Percentiles rank a stretch among this genome's conserved stretches.
Conservation (phyloP, 2,797 vertebrate genomes). For the Sebastes wilsoni region DNA sequence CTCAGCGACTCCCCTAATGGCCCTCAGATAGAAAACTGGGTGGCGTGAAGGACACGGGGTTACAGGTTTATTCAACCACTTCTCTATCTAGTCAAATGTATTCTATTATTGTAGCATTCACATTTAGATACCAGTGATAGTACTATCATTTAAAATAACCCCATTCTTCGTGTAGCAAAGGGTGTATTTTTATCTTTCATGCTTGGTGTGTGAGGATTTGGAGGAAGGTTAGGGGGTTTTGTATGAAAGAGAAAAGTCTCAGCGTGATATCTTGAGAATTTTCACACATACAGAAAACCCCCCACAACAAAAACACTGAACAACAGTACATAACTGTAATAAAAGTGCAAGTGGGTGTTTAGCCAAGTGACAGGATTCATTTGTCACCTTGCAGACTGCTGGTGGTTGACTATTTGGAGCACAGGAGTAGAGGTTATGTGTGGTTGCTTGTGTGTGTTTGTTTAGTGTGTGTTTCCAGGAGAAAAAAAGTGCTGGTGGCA, state of each 20-base stretch:
- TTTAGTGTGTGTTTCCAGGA: constrained; percentile 12
- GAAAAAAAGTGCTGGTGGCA: constrained; percentile 26
- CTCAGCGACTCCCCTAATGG: constrained; percentile 71
- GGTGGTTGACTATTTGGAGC: constrained; percentile 48
- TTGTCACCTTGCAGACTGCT: constrained; percentile 65
- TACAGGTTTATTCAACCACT: constrained; percentile 44
- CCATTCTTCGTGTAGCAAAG: background rate
- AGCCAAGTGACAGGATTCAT: constrained; percentile 72
- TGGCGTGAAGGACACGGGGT: constrained; percentile 65
- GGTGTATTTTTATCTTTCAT: constrained; percentile 14
- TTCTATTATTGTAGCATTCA: constrained; percentile 16
- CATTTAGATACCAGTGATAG: constrained; percentile 1
- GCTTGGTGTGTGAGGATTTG: background rate
- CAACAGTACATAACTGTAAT: constrained; percentile 66
- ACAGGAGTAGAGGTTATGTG: constrained; percentile 19
- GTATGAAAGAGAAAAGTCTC: constrained; percentile 7
- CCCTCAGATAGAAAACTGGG: constrained; percentile 52
- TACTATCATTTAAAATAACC: constrained; percentile 4
- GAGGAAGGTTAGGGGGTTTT: background rate
- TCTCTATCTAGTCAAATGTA: constrained; percentile 13
- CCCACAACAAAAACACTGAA: constrained; percentile 26
- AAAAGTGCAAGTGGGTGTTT: constrained; percentile 76
- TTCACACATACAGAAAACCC: background rate
- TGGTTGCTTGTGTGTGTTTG: constrained; percentile 7
- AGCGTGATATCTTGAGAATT: constrained; percentile 26